Base-by-base conservation (phyloP, 2,888 invertebrate species). In the Ferdinandea cuprea region DNA sequence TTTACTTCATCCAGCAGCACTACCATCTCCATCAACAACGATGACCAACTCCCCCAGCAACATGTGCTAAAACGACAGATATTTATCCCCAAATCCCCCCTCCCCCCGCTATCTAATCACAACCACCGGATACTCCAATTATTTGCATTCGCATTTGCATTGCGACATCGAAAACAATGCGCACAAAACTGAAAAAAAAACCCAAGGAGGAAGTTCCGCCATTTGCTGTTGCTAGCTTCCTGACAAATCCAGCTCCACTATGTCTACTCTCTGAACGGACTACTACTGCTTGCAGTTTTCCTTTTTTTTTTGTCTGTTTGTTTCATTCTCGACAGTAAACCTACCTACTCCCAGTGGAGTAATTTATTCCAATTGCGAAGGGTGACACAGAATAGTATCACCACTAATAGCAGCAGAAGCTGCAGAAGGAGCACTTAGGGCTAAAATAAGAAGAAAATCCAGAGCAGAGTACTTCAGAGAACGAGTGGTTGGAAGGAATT, bases 211-310 rank as follows among this genome's bases (percentile, higher is more conserved):
- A 50, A 83, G 85, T 86, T 87, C 87, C 86, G 87, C 86, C 89
- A 88, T 87, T 88, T 87, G 86, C 87, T 87, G 87, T 86, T 88
- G 85, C 83, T 85, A 85, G 63, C 61, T 63, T 69, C 66, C n/a
- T n/a, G n/a, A n/a, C n/a, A n/a, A n/a, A n/a, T n/a, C n/a, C 77
- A 85, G 73, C 72, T 54, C 79, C 86, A 78, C 63, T 17, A 59
- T 78, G 35, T 74, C 44, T 69, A 35, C 46, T 40, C 37, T n/a
- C n/a, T n/a, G n/a, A n/a, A n/a, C 35, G 86, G 85, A 73, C 85
- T 42, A n/a, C 44, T 3, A 17, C 19, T 11, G 30, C 25, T n/a
- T 88, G 71, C 37, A 48, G 58, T 56, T 25, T 25, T 81, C 63
- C 17, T 44, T 0, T 9, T 15, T 40, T 40, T n/a, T 25, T 30